A percentile compares a stretch with the other conserved stretches of the same genome.
These are phyloP conservation scores for Falco novaeseelandiae DNA, from an alignment of 2,797 vertebrate species.

Conservation along the genomic window DNA sequence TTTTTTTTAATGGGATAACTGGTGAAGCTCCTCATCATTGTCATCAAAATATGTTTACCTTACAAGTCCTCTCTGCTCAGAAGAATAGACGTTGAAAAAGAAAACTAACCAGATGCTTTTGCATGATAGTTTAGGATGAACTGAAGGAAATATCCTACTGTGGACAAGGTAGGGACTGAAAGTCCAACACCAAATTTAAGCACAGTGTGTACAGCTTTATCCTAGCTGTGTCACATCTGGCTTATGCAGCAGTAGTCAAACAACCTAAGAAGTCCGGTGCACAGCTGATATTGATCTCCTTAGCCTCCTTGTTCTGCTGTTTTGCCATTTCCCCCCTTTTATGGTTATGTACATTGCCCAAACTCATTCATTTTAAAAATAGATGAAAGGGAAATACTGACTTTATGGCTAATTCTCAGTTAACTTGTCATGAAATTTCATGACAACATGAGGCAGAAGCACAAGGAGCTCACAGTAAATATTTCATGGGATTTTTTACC, in stretches of 20 bases:
- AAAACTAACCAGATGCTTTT: not conserved
- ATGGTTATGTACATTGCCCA: not conserved
- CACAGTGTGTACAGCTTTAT: not conserved
- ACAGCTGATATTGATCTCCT: not conserved
- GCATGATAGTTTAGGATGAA: not conserved
- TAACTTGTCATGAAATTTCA: not conserved
- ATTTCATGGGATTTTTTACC: not conserved
- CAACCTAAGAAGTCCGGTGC: not conserved
- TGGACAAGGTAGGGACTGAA: not conserved
- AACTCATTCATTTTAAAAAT: not conserved
- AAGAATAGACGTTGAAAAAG: not conserved
- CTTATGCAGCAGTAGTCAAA: not conserved
- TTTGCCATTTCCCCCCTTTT: not conserved
- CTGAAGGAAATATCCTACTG: not conserved
- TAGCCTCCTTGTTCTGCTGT: not conserved
- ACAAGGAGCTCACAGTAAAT: not conserved
- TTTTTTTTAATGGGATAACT: not conserved
- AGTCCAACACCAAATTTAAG: not conserved
- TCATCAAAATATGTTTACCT: not conserved
- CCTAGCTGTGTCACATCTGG: not conserved
- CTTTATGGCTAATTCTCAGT: not conserved
- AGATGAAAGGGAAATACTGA: not conserved
- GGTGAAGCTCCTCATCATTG: not conserved
- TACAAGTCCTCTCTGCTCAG: not conserved
- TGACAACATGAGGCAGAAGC: not conserved